phyloP scores from a whole-genome alignment of 53 echinoderm and acorn worm species.

The Holothuria leucospilota region DNA sequence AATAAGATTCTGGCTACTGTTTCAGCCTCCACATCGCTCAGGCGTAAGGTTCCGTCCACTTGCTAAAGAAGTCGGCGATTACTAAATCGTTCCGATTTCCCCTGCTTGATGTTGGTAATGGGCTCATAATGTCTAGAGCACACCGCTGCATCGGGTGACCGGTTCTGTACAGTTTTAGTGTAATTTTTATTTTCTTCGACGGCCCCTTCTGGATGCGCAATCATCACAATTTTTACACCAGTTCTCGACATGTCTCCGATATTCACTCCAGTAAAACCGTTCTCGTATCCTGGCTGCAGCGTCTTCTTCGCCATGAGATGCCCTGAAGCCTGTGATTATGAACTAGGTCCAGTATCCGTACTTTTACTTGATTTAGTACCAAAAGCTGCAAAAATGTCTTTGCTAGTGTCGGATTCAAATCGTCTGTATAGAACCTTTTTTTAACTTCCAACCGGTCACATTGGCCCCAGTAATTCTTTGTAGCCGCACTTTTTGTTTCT shows the following conservation, averaged over 20 bases:
- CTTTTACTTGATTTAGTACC: slow-evolving; percentile 4
- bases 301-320: slow-evolving; percentile 40
- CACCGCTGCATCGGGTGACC: slow-evolving; percentile 51
- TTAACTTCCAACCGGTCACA: slow-evolving; percentile 22
- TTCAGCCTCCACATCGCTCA: slow-evolving; percentile 40
- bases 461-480: slow-evolving; percentile 43
- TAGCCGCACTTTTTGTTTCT: background rate
- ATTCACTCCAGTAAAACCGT: slow-evolving; percentile 38
- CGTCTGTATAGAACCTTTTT: slow-evolving; percentile 30
- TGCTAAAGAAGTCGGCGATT: slow-evolving; percentile 63
- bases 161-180: slow-evolving; percentile 34
- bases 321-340: slow-evolving; percentile 30
- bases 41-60: slow-evolving; percentile 68
- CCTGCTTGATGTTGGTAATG: slow-evolving; percentile 31
- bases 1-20: slow-evolving; percentile 51
- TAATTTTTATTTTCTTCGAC: slow-evolving; percentile 15
- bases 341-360: background rate
- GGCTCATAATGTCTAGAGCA: slow-evolving; percentile 53
- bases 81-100: slow-evolving; percentile 55
- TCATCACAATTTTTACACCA: slow-evolving; percentile 30
- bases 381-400: background rate
- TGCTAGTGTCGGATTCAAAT: slow-evolving; percentile 13
- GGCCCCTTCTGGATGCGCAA: slow-evolving; percentile 26
- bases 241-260: slow-evolving; percentile 13
- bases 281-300: background rate